Evolutionary conservation across 2,113 vertebrate species (phyloP), one percentile per base, ranked within the genome.

Genomic region (Scartelaos histophorus): DNA sequence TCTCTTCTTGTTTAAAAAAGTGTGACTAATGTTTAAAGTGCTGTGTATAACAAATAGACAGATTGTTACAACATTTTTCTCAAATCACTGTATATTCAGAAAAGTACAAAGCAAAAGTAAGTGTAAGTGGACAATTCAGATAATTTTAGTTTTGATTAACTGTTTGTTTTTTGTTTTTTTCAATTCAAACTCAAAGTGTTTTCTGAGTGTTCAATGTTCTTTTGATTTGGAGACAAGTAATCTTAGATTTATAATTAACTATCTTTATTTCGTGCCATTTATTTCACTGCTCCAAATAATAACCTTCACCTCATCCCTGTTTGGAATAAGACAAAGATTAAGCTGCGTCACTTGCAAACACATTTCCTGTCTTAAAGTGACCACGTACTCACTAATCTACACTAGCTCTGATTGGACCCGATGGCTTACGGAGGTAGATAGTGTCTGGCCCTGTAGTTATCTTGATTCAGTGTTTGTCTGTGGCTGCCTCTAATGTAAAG

Each of bases 311-410:
- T 19, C 38, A 21, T 82, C 73, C 77, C 80, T 75, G 43, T 76
- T 71, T 76, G 73, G 47, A 58, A 47, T 72, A 70, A 21, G 66
- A 71, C 74, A 84, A 66, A 88, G 76, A 82, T 76, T 76, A 54
- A 78, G 58, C 73, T 45, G 58, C 16, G 57, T 43, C 70, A 72
- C 74, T 72, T 67, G 81, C 54, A 80, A 67, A 29, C 67, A 80
- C 22, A 81, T 89, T 85, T 90, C 78, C 87, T 73, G 74, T 71
- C 74, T 74, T 75, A 43, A 80, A 81, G 80, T 80, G 74, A 58
- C 66, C 70, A 46, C 29, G 70, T 71, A 88, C 51, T 19, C 7
- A 69, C 4, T 82, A 84, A 88, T 87, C 76, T 70, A 60, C 66
- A 5, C 1, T 67, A 49, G 64, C 75, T 38, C 58, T 61, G 43